These are phyloP conservation scores for Orthonyx spaldingii DNA, from an alignment of 2,113 vertebrate species.

Conservation along the genomic window DNA sequence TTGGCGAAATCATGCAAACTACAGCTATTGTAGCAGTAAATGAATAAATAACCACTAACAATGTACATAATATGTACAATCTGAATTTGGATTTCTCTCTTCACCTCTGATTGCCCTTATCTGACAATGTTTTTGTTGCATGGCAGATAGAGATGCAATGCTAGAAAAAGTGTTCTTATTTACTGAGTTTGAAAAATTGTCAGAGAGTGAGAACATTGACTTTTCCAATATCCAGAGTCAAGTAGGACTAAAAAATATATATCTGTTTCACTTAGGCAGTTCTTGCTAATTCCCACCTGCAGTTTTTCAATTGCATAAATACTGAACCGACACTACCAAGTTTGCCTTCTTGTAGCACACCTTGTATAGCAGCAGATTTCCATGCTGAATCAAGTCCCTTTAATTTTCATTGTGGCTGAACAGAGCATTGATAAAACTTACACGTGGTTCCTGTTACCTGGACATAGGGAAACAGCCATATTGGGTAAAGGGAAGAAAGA, in stretches of 20 bases:
- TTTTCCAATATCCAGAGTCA: not conserved
- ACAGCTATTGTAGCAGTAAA: not conserved
- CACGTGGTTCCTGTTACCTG: not conserved
- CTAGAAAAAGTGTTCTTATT: not conserved
- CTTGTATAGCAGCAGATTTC: not conserved
- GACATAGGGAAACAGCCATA: not conserved
- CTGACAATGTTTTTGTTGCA: not conserved
- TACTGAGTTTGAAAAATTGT: not conserved
- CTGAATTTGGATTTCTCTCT: not conserved
- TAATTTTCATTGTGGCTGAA: not conserved
- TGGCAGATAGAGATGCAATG: not conserved
- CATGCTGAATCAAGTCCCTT: not conserved
- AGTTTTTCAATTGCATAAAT: not conserved
- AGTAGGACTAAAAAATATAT: not conserved
- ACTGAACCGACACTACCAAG: not conserved
- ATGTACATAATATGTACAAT: not conserved
- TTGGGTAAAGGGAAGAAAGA: not conserved
- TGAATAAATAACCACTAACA: not conserved
- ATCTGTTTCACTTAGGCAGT: not conserved
- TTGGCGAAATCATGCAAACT: not conserved
- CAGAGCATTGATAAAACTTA: not conserved
- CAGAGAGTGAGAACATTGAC: not conserved
- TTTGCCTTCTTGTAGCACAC: not conserved
- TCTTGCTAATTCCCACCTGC: not conserved
- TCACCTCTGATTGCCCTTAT: not conserved